Conservation (phyloP, 2,113 vertebrate genomes). For the Uria lomvia region DNA sequence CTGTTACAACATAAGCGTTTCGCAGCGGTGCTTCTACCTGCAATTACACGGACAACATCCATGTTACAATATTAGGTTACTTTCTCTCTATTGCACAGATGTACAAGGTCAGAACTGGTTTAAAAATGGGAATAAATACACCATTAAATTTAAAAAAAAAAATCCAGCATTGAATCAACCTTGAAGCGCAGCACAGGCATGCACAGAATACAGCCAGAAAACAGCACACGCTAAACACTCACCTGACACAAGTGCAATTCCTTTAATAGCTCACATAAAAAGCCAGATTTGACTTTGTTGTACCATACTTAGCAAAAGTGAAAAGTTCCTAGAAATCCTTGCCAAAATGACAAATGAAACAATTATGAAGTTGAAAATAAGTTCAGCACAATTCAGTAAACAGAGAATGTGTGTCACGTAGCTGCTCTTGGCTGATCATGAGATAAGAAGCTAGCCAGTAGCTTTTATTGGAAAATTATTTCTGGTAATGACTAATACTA, state of each 20-base stretch:
- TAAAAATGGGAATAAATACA: background rate
- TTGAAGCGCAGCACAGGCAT: background rate
- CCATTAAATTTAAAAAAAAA: background rate
- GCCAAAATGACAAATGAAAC: background rate
- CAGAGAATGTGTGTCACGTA: background rate
- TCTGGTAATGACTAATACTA: background rate
- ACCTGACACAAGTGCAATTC: background rate
- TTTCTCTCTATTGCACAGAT: background rate
- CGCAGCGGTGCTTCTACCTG: background rate
- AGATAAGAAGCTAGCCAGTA: background rate
- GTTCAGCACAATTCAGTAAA: background rate
- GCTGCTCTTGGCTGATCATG: background rate
- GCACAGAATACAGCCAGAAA: background rate
- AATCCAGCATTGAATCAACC: background rate
- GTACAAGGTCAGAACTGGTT: background rate
- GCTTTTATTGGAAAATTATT: background rate
- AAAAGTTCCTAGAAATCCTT: background rate
- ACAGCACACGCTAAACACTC: background rate
- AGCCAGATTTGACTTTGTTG: background rate
- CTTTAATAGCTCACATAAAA: background rate
- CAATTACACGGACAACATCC: background rate
- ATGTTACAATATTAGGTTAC: background rate
- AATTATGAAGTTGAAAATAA: background rate
- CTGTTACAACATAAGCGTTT: background rate
- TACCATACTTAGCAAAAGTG: background rate